Evolutionary conservation across 2,888 invertebrate genomes (phyloP).

Genomic region (Xylocampa areola): DNA sequence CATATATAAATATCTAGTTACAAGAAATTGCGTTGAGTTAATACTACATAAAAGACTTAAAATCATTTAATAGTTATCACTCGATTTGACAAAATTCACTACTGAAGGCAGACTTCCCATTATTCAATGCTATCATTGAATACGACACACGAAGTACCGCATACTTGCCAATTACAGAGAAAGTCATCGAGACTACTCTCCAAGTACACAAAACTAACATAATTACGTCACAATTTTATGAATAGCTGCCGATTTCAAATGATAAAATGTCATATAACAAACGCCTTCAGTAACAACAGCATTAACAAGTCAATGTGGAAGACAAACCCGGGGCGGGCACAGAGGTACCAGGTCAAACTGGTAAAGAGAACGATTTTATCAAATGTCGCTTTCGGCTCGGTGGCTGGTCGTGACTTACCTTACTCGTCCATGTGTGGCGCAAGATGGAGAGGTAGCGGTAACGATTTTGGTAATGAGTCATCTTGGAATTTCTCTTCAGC

Average conservation of each 20-base stretch:
- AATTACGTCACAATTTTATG: constrained; percentile 15
- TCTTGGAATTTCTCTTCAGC: background rate
- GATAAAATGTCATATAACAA: constrained; percentile 34
- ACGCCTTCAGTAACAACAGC: constrained; percentile 48
- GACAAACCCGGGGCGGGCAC: constrained; percentile 73
- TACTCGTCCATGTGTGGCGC: constrained; percentile 70
- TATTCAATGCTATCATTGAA: too few relatives aligned
- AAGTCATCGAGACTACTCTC: too few relatives aligned
- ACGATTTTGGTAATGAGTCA: constrained; percentile 9
- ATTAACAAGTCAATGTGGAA: constrained; percentile 64
- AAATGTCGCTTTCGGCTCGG: constrained; percentile 85
- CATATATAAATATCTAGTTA: too few relatives aligned
- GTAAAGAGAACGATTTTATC: constrained; percentile 86
- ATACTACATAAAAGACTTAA: too few relatives aligned
- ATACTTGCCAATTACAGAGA: too few relatives aligned
- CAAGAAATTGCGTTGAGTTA: too few relatives aligned
- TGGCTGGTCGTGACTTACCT: constrained; percentile 88
- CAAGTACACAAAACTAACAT: background rate
- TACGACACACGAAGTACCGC: too few relatives aligned
- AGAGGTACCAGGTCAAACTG: constrained; percentile 80
- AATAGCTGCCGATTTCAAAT: constrained; percentile 26
- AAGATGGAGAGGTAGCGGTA: constrained; percentile 57
- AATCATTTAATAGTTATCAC: too few relatives aligned
- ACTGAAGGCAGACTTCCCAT: too few relatives aligned
- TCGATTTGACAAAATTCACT: too few relatives aligned